phyloP scores from a whole-genome alignment of 1,140 invertebrate genomes.

The Drosophila pallidifrons region DNA sequence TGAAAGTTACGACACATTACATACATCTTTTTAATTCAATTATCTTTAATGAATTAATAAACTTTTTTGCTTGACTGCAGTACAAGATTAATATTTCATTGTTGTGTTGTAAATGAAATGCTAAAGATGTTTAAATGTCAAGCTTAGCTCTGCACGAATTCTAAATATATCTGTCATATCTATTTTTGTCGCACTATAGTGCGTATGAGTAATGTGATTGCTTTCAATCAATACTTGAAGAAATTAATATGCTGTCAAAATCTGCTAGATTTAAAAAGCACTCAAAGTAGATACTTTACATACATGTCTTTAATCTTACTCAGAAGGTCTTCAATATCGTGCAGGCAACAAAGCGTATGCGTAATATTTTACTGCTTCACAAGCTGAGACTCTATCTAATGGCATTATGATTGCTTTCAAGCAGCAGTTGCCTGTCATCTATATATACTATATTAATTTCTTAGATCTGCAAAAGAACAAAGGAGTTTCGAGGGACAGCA shows the following conservation, averaged over 20 bases:
- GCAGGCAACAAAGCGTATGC: slow-evolving; percentile 8
- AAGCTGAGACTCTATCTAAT: background rate
- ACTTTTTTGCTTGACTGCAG: too few relatives aligned
- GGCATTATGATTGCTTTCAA: background rate
- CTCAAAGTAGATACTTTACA: too few relatives aligned
- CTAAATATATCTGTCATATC: background rate
- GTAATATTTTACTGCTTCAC: slow-evolving; percentile 7
- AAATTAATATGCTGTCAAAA: background rate
- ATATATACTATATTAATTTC: slow-evolving; percentile 4
- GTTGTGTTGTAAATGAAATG: too few relatives aligned
- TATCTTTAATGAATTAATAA: too few relatives aligned
- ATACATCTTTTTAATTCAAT: too few relatives aligned
- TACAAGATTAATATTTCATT: too few relatives aligned
- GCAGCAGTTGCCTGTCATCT: slow-evolving; percentile 6
- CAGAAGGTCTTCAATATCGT: background rate
- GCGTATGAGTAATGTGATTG: slow-evolving; percentile 6
- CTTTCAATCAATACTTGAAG: slow-evolving; percentile 1
- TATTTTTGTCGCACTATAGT: background rate
- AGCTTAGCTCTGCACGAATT: too few relatives aligned
- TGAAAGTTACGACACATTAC: too few relatives aligned
- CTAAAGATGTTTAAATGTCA: too few relatives aligned
- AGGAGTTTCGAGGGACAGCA: background rate
- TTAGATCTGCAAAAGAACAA: slow-evolving; percentile 1
- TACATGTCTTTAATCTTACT: too few relatives aligned
- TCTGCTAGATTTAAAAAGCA: background rate